Evolutionary conservation across 2,888 invertebrate genomes (phyloP).

Genomic region (Agrochola circellaris): DNA sequence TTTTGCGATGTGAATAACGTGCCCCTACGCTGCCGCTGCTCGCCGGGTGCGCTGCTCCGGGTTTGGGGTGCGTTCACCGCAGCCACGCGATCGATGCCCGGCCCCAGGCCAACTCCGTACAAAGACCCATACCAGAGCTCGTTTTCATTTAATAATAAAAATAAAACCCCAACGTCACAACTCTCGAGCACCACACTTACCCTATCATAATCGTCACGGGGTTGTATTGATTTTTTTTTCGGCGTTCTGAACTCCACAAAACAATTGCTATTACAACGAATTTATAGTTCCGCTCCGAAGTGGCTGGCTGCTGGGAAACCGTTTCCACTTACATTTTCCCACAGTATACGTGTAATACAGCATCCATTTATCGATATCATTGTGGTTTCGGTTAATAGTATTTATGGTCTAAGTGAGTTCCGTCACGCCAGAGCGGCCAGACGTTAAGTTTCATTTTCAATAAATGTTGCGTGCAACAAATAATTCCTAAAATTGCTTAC

Average conservation of each 20-base stretch:
- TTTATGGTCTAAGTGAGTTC: conserved; percentile 75
- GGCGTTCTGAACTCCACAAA: conserved; percentile 47
- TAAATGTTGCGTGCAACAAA: conserved; percentile 74
- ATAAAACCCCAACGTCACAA: conserved; percentile 69
- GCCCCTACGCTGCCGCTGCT: conserved; percentile 74
- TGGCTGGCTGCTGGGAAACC: conserved; percentile 71
- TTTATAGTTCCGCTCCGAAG: conserved; percentile 70
- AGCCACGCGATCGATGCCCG: conserved; percentile 86
- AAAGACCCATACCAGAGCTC: conserved; percentile 80
- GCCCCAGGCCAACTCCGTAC: conserved; percentile 78
- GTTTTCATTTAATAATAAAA: conserved; percentile 76
- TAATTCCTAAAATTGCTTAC: conserved; percentile 74
- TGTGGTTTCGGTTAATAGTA: conserved; percentile 76
- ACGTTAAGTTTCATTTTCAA: conserved; percentile 75
- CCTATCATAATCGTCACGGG: conserved; percentile 63
- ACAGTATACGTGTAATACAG: conserved; percentile 74
- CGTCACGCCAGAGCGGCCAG: conserved; percentile 74
- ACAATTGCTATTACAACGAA: conserved; percentile 67
- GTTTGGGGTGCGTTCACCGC: conserved; percentile 88
- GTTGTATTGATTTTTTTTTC: conserved; percentile 64
- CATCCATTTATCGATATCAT: conserved; percentile 76
- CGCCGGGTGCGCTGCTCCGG: conserved; percentile 79
- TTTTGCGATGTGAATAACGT: conserved; percentile 75
- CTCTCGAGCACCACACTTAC: conserved; percentile 68
- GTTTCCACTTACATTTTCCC: conserved; percentile 76